A percentile compares a stretch with the other conserved stretches of the same genome.
Conservation (phyloP, 2,113 vertebrate genomes). For the Jacana jacana region DNA sequence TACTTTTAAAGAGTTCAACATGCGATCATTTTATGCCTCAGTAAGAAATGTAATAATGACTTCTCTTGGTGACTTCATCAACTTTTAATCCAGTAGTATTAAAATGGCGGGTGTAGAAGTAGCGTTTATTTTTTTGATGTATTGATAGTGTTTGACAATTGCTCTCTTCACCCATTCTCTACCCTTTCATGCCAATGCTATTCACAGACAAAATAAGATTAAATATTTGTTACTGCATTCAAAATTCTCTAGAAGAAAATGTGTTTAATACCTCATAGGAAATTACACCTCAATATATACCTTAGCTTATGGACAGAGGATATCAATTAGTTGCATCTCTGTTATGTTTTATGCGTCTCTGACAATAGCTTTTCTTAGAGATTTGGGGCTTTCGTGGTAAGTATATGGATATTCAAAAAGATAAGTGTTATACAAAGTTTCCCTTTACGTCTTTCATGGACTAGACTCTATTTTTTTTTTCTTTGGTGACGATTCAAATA, state of each 20-base stretch:
- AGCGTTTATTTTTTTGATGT: constrained; percentile 10
- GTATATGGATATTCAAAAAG: neutral
- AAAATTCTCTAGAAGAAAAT: neutral
- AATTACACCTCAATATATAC: neutral
- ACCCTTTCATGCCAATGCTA: neutral
- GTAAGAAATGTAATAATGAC: constrained; percentile 22
- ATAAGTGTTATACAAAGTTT: neutral
- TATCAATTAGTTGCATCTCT: neutral
- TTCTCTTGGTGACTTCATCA: neutral
- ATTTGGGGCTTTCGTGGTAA: neutral
- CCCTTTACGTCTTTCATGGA: neutral
- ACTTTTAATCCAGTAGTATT: neutral
- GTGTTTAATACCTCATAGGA: neutral
- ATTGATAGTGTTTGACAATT: neutral
- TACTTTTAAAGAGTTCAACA: constrained; percentile 28
- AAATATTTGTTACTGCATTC: neutral
- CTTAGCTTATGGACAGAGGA: neutral
- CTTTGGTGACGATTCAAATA: neutral
- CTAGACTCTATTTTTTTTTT: neutral
- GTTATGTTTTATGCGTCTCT: too few relatives aligned
- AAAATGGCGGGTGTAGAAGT: constrained; percentile 2
- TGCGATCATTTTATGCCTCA: constrained; percentile 41
- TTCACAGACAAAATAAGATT: neutral
- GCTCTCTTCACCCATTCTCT: neutral
- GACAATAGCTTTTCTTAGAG: neutral